These are phyloP conservation scores for Trachelus stipa DNA, from an alignment of 2,888 invertebrate species.

Conservation along the genomic window DNA sequence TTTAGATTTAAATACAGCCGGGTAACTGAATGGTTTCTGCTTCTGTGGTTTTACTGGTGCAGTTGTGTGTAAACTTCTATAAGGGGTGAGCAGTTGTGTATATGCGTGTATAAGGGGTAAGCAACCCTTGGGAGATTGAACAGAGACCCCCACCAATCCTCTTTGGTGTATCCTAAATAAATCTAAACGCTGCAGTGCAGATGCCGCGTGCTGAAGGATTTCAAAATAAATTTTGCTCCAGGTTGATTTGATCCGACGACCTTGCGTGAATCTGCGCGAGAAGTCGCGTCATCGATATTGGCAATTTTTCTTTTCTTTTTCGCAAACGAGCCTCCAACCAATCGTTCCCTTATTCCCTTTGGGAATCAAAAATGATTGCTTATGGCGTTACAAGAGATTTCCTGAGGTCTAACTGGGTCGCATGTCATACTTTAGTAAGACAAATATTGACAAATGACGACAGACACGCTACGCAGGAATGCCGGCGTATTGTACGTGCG, in stretches of 20 bases:
- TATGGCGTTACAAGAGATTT: not conserved
- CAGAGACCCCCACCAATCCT: not conserved
- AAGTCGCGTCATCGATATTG: too few species aligned
- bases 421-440: constrained; percentile 26
- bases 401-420: constrained; percentile 19
- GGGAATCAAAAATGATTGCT: too few species aligned
- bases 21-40: not conserved
- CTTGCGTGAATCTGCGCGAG: too few species aligned
- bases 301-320: too few species aligned
- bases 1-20: constrained; percentile 1
- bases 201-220: too few species aligned
- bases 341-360: too few species aligned
- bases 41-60: too few species aligned
- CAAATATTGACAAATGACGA: constrained; percentile 31
- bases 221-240: too few species aligned
- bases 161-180: not conserved
- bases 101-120: not conserved
- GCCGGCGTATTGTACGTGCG: not conserved
- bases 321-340: too few species aligned
- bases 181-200: too few species aligned
- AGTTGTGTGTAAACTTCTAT: too few species aligned
- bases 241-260: too few species aligned
- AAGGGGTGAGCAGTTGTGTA: not conserved
- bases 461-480: not conserved
- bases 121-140: constrained; percentile 2